These are phyloP conservation scores for Acrobasis consociella DNA, from an alignment of 2,888 invertebrate genomes.

Conservation along the genomic window DNA sequence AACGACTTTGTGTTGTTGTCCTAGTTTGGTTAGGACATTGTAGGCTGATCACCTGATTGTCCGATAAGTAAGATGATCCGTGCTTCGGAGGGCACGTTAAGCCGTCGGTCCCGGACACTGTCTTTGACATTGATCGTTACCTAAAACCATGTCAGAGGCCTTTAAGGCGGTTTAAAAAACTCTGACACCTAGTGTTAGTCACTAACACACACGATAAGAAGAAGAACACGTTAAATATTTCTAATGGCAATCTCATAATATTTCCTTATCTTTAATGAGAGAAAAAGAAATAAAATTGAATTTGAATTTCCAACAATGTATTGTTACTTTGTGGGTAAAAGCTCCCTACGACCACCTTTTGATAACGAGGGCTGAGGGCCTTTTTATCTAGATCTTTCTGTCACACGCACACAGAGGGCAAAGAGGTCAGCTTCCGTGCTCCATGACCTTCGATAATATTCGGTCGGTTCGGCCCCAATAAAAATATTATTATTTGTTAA, in stretches of 20 bases:
- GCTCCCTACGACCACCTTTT: neutral
- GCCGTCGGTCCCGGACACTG: too few species aligned
- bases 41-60: too few species aligned
- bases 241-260: neutral
- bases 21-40: too few species aligned
- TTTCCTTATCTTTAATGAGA: neutral
- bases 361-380: conserved; percentile 9
- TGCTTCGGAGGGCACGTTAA: too few species aligned
- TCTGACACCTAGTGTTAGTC: too few species aligned
- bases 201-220: too few species aligned
- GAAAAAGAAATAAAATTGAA: neutral
- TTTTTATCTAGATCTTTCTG: conserved; percentile 18
- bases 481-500: neutral
- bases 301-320: neutral
- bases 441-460: neutral
- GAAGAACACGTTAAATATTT: too few species aligned
- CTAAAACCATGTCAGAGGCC: too few species aligned
- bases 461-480: neutral
- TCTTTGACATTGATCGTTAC: too few species aligned
- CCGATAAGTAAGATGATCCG: too few species aligned
- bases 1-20: too few species aligned
- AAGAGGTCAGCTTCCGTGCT: neutral
- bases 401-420: conserved; percentile 2
- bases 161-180: too few species aligned
- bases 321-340: conserved; percentile 3